phyloP scores from a whole-genome alignment of 2,797 vertebrate genomes.

The Protosalanx chinensis region DNA sequence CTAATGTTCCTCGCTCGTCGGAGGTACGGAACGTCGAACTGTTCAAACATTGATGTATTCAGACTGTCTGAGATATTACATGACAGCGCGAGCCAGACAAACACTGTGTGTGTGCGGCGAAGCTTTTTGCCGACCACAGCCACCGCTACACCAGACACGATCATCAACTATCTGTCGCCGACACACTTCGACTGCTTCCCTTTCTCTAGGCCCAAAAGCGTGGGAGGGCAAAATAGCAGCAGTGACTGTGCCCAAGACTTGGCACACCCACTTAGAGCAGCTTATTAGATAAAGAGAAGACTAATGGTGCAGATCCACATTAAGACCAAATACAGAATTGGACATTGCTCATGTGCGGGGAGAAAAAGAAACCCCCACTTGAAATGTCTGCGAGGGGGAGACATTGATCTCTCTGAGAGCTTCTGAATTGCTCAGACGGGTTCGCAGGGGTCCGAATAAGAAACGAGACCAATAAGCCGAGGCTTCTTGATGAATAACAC shows the following conservation, averaged over 20 bases:
- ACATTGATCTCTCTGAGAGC: slow-evolving; percentile 57
- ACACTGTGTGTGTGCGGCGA: slow-evolving; percentile 18
- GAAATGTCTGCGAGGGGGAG: slow-evolving; percentile 54
- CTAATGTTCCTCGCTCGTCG: no score
- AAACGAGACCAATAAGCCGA: slow-evolving; percentile 10
- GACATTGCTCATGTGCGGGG: slow-evolving; percentile 35
- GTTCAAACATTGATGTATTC: slow-evolving; percentile 11
- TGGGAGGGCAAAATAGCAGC: slow-evolving; percentile 51
- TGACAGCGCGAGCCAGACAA: not conserved
- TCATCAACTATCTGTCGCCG: slow-evolving; percentile 44
- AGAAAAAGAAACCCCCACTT: slow-evolving; percentile 36
- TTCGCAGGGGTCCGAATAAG: slow-evolving; percentile 7
- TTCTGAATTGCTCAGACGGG: slow-evolving; percentile 28
- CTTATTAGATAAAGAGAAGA: slow-evolving; percentile 69
- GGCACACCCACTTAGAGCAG: slow-evolving; percentile 51
- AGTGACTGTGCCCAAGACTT: slow-evolving; percentile 45
- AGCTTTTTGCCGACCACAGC: slow-evolving; percentile 15
- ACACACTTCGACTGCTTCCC: slow-evolving; percentile 41
- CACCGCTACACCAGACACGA: slow-evolving; percentile 37
- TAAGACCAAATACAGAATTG: slow-evolving; percentile 46
- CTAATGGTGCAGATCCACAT: slow-evolving; percentile 63
- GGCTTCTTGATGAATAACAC: not conserved
- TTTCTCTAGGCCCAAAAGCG: slow-evolving; percentile 21
- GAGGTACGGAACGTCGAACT: not conserved
- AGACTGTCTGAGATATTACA: slow-evolving; percentile 27